Evolutionary conservation across 2,888 invertebrate species (phyloP), one percentile per base, ranked within the genome.

Genomic region (Eristalis arbustorum): DNA sequence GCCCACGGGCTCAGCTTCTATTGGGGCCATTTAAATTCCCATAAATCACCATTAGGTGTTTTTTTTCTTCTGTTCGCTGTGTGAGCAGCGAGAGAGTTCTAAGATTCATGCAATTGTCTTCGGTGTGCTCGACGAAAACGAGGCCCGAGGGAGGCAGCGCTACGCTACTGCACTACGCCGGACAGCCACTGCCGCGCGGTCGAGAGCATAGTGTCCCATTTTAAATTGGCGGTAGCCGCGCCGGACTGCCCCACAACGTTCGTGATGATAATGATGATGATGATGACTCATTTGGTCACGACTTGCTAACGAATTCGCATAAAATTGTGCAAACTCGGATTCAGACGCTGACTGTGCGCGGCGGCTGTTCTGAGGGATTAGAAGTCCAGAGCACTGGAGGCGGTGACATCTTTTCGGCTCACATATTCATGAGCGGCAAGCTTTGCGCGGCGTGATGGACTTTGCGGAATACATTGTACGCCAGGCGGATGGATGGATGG

Each of bases 281-380:
- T 84, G 83, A 80, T 89, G 89, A 88, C 82, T 89, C 88, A 89
- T 88, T 89, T 79, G 77, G 88, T 88, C 89, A 89, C 89, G 89
- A 89, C 73, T 89, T 84, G 77, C 71, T 74, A 74, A 79, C 34
- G 64, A 79, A 73, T 77, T 73, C 59, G 81, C 68, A 77, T 73
- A 76, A 67, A 66, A 71, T 56, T 72, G 22, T n/a, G 23, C 25
- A 23, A 28, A 28, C 25, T 14, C 8, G 49, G 18, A n/a, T 49
- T 18, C 1, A 31, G 31, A 8, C 31, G 18, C 0, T 25, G 23
- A 5, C 14, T 13, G 25, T 13, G 13, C 14, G 59, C 18, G 57
- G 23, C 57, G 57, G 23, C 18, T 23, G 57, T 59, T 59, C 14
- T 25, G 25, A 25, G 4, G 59, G 13, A 49, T 49, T 49, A 49